Conservation (phyloP, 1,140 invertebrate species). For the Diorhabda carinulata region DNA sequence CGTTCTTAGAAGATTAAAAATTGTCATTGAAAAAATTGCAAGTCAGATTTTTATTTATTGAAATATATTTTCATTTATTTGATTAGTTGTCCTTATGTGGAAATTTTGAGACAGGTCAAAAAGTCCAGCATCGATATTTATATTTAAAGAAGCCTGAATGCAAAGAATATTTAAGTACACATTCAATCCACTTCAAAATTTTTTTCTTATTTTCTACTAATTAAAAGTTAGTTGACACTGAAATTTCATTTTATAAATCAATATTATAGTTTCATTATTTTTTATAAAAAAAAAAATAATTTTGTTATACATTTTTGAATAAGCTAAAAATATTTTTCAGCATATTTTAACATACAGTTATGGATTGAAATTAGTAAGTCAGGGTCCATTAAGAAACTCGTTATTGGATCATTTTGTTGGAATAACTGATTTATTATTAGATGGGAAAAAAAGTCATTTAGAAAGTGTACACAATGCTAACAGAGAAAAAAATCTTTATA, state of each 20-base stretch:
- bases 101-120: too few relatives aligned
- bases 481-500: slow-evolving; percentile 56
- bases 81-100: too few relatives aligned
- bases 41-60: too few relatives aligned
- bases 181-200: too few relatives aligned
- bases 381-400: slow-evolving; percentile 51
- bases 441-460: slow-evolving; percentile 68
- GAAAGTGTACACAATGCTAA: slow-evolving; percentile 62
- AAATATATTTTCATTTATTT: too few relatives aligned
- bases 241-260: neutral
- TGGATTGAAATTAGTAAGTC: slow-evolving; percentile 54
- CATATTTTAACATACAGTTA: slow-evolving; percentile 56
- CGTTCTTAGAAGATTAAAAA: too few relatives aligned
- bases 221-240: neutral
- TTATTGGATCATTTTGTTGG: slow-evolving; percentile 69
- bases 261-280: neutral
- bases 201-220: too few relatives aligned
- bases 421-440: slow-evolving; percentile 72
- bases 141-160: too few relatives aligned
- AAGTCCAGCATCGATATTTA: too few relatives aligned
- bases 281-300: neutral
- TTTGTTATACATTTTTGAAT: too few relatives aligned
- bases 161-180: too few relatives aligned
- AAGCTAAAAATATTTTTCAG: slow-evolving; percentile 35
- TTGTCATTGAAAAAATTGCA: too few relatives aligned